These are phyloP conservation scores for Phylloscopus whistleri DNA, from an alignment of 2,113 vertebrate species.

Conservation along the genomic window DNA sequence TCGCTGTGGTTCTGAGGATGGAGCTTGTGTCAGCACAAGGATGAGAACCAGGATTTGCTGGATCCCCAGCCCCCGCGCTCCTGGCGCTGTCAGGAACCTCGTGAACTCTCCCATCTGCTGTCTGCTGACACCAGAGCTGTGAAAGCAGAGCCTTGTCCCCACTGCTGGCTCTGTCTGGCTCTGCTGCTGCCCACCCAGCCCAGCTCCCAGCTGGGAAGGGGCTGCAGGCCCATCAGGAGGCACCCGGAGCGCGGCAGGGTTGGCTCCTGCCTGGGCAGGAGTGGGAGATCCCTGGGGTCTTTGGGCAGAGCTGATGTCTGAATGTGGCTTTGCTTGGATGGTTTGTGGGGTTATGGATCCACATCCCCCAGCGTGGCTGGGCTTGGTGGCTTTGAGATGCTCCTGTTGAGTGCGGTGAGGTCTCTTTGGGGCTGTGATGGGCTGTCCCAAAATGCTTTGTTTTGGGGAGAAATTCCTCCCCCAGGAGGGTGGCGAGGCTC, in stretches of 20 bases:
- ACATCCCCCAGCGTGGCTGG: fast-evolving
- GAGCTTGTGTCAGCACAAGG: neutral
- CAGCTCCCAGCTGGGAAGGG: neutral
- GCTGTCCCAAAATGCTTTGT: neutral
- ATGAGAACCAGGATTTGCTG: neutral
- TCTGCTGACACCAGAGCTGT: neutral
- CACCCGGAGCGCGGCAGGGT: fast-evolving
- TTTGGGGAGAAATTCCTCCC: neutral
- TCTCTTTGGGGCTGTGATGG: neutral
- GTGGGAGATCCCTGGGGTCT: neutral
- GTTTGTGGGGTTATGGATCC: fast-evolving
- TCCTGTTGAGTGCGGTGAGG: fast-evolving
- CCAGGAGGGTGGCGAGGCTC: neutral
- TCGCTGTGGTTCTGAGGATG: fast-evolving
- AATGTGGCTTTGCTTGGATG: fast-evolving
- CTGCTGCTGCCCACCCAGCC: neutral
- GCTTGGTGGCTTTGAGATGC: neutral
- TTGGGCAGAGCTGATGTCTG: neutral
- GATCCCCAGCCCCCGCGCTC: fast-evolving
- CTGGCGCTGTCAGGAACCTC: neutral
- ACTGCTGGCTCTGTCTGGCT: neutral
- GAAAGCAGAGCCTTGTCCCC: neutral
- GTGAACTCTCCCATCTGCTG: neutral
- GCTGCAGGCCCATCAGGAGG: neutral
- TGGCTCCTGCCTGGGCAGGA: neutral